Percentiles rank a stretch among this genome's conserved stretches.
Conservation (phyloP, 2,888 invertebrate genomes). For the Amblyteles armatorius region DNA sequence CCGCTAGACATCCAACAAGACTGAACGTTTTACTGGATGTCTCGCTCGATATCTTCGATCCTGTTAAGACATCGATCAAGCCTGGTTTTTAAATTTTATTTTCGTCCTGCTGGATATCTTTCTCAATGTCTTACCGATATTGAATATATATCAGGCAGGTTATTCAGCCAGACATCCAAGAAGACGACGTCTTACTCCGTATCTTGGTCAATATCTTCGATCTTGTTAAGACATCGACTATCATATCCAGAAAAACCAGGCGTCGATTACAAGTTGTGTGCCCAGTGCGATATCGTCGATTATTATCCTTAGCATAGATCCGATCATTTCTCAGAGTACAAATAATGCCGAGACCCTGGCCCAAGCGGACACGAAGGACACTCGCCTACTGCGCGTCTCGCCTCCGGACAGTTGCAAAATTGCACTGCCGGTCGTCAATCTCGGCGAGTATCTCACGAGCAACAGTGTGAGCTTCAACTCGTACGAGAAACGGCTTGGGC, state of each 20-base stretch:
- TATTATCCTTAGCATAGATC: slow-evolving; percentile 39
- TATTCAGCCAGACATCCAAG: too few species aligned
- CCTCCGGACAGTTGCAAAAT: slow-evolving; percentile 88
- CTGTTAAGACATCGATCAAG: too few species aligned
- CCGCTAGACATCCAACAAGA: too few species aligned
- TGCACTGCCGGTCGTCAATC: slow-evolving; percentile 90
- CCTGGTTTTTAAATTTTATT: too few species aligned
- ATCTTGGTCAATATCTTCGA: too few species aligned
- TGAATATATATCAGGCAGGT: too few species aligned
- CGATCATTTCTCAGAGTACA: slow-evolving; percentile 41
- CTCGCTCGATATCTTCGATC: too few species aligned
- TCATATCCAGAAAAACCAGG: neutral
- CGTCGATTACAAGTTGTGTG: neutral
- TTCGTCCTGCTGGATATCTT: too few species aligned
- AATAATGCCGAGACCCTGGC: slow-evolving; percentile 58
- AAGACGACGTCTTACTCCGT: too few species aligned
- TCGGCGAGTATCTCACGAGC: slow-evolving; percentile 91
- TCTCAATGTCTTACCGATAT: too few species aligned
- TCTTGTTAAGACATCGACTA: too few species aligned
- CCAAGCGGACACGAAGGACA: slow-evolving; percentile 74
- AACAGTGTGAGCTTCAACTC: slow-evolving; percentile 92
- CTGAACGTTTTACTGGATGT: too few species aligned
- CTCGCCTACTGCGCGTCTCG: slow-evolving; percentile 82
- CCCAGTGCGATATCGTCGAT: neutral
- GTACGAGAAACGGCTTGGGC: slow-evolving; percentile 90